A percentile compares a stretch with the other conserved stretches of the same genome.
phyloP scores from a whole-genome alignment of 2,797 vertebrate species.

The Anolis apletophallus region DNA sequence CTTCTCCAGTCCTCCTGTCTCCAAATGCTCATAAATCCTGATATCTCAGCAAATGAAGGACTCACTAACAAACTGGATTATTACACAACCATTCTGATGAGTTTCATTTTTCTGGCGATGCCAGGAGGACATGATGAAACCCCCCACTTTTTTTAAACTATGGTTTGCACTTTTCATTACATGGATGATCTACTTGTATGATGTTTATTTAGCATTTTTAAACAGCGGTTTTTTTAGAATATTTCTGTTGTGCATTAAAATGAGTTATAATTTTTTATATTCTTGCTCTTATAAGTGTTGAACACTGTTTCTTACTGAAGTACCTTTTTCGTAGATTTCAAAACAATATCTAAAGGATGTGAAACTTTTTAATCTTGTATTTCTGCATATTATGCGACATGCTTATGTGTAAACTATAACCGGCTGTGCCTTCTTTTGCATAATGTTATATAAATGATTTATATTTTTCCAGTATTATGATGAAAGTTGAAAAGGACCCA shows the following conservation, averaged over 20 bases:
- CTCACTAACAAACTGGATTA: conserved; percentile 68
- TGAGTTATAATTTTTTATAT: conserved; percentile 82
- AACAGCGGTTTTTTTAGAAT: conserved; percentile 80
- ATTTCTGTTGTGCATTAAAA: conserved; percentile 82
- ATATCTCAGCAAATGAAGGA: conserved; percentile 73
- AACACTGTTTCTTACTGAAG: conserved; percentile 81
- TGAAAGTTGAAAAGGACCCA: conserved; percentile 81
- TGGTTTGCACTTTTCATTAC: conserved; percentile 85
- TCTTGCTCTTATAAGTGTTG: conserved; percentile 79
- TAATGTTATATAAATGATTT: conserved; percentile 90
- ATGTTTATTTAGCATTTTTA: conserved; percentile 80
- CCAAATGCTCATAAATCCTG: conserved; percentile 90
- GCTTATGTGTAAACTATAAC: conserved; percentile 86
- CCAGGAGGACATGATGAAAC: conserved; percentile 80
- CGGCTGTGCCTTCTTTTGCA: conserved; percentile 93
- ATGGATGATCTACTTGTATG: conserved; percentile 78
- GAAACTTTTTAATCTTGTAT: conserved; percentile 81
- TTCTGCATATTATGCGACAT: conserved; percentile 85
- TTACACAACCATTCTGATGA: conserved; percentile 73
- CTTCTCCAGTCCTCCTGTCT: conserved; percentile 89
- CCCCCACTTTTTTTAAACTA: conserved; percentile 71
- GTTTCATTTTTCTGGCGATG: conserved; percentile 77
- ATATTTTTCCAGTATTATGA: conserved; percentile 87
- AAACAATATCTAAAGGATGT: conserved; percentile 83
- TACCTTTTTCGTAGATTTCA: conserved; percentile 77